A percentile compares a stretch with the other conserved stretches of the same genome.
phyloP scores from a whole-genome alignment of 2,888 invertebrate genomes.

The Dolomedes plantarius region DNA sequence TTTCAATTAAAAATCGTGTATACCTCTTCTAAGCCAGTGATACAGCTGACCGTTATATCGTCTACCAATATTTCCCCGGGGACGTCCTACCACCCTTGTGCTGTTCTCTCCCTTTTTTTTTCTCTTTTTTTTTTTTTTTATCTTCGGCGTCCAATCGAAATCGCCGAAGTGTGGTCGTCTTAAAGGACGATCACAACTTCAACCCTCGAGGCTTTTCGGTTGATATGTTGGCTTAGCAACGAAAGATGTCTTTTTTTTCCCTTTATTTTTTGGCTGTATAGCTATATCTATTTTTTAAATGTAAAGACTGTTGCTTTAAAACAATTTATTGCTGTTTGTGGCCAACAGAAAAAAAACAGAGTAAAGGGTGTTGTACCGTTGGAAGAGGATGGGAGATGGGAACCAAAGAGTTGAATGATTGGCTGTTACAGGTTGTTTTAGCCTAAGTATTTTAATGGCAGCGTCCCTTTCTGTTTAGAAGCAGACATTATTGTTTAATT shows the following conservation, averaged over 20 bases:
- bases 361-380: no score
- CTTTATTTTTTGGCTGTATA: slow-evolving; percentile 50
- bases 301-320: slow-evolving; percentile 45
- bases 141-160: slow-evolving; percentile 30
- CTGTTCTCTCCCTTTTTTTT: slow-evolving; percentile 9
- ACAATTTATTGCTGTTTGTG: slow-evolving; percentile 45
- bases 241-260: slow-evolving; percentile 58
- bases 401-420: no score
- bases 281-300: slow-evolving; percentile 20
- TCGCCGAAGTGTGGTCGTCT: slow-evolving; percentile 44
- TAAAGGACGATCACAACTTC: slow-evolving; percentile 61
- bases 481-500: no score
- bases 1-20: slow-evolving; percentile 1
- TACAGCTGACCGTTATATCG: slow-evolving; percentile 5
- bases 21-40: neutral
- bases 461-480: no score
- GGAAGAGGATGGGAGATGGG: no score
- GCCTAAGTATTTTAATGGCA: no score
- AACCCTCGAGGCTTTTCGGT: slow-evolving; percentile 55
- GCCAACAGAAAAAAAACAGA: no score
- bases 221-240: slow-evolving; percentile 55
- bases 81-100: slow-evolving; percentile 25
- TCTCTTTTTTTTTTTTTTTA: neutral
- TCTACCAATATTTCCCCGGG: slow-evolving; percentile 43
- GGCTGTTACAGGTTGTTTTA: no score